A percentile compares a stretch with the other conserved stretches of the same genome.
phyloP scores from a whole-genome alignment of 2,113 vertebrate genomes.

The Calonectris borealis region DNA sequence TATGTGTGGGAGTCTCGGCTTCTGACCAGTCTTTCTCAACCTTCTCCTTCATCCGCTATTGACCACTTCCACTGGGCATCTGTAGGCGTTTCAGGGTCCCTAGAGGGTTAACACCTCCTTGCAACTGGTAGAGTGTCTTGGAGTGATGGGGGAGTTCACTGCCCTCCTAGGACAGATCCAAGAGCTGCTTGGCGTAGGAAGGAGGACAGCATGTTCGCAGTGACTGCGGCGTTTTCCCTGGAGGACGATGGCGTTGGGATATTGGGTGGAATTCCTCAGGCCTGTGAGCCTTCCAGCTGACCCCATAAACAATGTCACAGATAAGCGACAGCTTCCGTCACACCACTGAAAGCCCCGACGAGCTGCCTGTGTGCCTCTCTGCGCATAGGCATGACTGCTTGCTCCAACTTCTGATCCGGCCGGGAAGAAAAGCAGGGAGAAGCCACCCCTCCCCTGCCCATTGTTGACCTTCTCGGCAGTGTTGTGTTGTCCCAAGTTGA shows the following conservation, averaged over 20 bases:
- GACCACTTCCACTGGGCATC: background rate
- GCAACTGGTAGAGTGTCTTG: background rate
- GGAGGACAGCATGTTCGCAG: slow-evolving; percentile 27
- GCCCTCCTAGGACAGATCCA: background rate
- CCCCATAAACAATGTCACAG: slow-evolving; percentile 16
- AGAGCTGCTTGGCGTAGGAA: background rate
- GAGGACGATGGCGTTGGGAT: slow-evolving; percentile 5
- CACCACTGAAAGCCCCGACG: fast-evolving
- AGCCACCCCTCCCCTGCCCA: background rate
- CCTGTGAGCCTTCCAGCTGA: background rate
- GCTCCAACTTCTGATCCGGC: background rate
- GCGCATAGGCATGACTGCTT: background rate
- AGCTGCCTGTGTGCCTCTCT: background rate
- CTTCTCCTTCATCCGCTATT: background rate
- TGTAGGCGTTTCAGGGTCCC: background rate
- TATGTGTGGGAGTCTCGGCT: background rate
- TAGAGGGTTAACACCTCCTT: slow-evolving; percentile 43
- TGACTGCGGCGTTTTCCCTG: background rate
- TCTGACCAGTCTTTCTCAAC: background rate
- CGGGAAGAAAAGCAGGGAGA: background rate
- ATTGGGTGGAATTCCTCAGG: slow-evolving; percentile 17
- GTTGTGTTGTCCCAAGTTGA: background rate
- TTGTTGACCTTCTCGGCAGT: background rate
- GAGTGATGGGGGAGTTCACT: background rate
- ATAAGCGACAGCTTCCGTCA: background rate